A percentile compares a stretch with the other conserved stretches of the same genome.
Conservation (phyloP, 2,113 vertebrate genomes). For the Zosterops pallidus region DNA sequence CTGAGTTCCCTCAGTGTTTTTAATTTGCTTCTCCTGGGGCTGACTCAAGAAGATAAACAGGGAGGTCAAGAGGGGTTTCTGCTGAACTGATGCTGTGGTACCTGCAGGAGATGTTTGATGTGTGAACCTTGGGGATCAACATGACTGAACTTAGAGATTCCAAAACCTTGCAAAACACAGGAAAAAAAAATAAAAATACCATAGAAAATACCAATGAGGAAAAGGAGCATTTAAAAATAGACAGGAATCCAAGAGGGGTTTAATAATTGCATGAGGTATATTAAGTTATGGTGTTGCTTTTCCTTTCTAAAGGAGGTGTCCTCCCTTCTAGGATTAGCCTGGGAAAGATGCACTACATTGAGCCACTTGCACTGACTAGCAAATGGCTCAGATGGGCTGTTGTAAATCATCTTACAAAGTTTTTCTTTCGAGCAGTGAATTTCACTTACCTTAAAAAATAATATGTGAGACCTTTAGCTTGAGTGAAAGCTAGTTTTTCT, state of each 20-base stretch:
- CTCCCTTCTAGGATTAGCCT: background rate
- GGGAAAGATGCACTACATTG: background rate
- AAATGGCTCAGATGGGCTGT: background rate
- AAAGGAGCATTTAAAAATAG: background rate
- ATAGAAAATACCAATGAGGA: background rate
- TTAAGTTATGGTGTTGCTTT: background rate
- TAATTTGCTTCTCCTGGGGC: background rate
- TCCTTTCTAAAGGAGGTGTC: background rate
- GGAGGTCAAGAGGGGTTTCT: background rate
- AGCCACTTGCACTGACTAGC: background rate
- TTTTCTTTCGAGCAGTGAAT: background rate
- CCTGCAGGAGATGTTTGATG: background rate
- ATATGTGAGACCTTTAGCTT: background rate
- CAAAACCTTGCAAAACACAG: background rate
- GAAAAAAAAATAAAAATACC: background rate
- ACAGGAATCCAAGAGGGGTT: background rate
- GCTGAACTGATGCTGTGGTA: background rate
- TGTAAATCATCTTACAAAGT: background rate
- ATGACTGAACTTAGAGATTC: background rate
- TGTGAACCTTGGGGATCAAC: background rate
- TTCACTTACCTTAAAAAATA: background rate
- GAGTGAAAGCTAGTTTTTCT: background rate
- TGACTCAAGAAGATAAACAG: background rate
- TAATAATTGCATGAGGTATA: background rate
- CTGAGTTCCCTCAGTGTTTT: background rate